phyloP scores from a whole-genome alignment of 2,888 invertebrate species.

The Plemyria rubiginata region DNA sequence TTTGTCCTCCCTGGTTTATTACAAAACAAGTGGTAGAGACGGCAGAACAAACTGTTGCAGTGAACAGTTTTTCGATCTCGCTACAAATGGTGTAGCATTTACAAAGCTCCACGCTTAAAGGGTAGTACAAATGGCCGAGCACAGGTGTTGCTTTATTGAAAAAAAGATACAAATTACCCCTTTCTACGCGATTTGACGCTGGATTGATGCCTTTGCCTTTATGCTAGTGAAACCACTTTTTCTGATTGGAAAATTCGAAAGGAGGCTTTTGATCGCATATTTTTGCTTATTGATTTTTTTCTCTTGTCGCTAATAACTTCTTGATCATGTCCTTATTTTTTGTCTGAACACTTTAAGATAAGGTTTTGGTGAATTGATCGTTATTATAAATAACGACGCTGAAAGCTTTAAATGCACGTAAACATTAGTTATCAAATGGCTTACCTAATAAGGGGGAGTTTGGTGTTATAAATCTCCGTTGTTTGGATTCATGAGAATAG shows the following conservation, averaged over 20 bases:
- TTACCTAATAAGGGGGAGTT: conserved; percentile 75
- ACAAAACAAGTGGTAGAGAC: conserved; percentile 43
- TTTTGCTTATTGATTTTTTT: conserved; percentile 7
- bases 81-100: conserved; percentile 81
- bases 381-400: not conserved
- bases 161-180: conserved; percentile 81
- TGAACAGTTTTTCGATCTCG: conserved; percentile 81
- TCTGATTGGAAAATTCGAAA: conserved; percentile 34
- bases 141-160: conserved; percentile 83
- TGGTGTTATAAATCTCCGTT: conserved; percentile 73
- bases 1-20: conserved; percentile 1
- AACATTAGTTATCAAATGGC: conserved; percentile 31
- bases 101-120: conserved; percentile 77
- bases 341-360: not conserved
- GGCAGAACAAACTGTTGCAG: conserved; percentile 65
- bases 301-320: not conserved
- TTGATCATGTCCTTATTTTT: not conserved
- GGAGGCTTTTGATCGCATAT: conserved; percentile 3
- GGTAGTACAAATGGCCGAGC: conserved; percentile 71
- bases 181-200: conserved; percentile 69
- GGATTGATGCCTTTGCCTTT: conserved; percentile 60
- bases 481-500: conserved; percentile 64
- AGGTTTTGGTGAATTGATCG: not conserved
- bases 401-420: not conserved
- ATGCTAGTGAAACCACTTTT: conserved; percentile 37